Percentiles rank a stretch among this genome's conserved stretches.
phyloP scores from a whole-genome alignment of 2,888 invertebrate genomes.

The Zygogramma bicolorata region DNA sequence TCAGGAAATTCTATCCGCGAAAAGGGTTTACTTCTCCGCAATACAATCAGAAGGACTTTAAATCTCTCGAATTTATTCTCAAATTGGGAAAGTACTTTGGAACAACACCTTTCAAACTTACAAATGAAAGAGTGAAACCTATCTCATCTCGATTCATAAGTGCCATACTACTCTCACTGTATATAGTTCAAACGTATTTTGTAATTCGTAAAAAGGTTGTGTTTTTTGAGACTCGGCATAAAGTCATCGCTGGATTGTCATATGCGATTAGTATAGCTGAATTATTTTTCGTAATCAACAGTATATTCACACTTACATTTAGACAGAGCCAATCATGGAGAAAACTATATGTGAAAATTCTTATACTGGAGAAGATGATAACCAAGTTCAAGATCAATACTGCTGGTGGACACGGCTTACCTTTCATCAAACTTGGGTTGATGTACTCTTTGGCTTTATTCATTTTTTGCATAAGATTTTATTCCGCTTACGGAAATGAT shows the following conservation, averaged over 20 bases:
- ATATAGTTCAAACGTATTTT: not conserved
- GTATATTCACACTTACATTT: not conserved
- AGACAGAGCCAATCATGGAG: not conserved
- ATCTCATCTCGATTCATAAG: not conserved
- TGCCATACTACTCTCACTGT: not conserved
- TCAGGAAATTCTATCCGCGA: not conserved
- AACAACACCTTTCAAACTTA: not conserved
- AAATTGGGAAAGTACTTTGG: conserved; percentile 11
- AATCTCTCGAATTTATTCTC: not conserved
- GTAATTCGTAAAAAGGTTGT: not conserved
- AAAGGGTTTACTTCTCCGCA: not conserved
- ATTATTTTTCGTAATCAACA: not conserved
- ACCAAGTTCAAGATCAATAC: not conserved
- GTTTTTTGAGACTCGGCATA: not conserved
- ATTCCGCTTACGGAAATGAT: not conserved
- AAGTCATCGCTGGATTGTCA: not conserved
- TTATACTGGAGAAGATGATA: not conserved
- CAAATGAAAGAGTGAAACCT: not conserved
- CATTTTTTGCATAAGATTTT: not conserved
- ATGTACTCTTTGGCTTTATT: not conserved
- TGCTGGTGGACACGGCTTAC: not conserved
- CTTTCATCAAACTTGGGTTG: not conserved
- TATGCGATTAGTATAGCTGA: not conserved
- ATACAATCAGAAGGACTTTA: not conserved
- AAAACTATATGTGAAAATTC: not conserved